Conservation (phyloP, 2,797 vertebrate genomes). For the Sarcophilus harrisii region DNA sequence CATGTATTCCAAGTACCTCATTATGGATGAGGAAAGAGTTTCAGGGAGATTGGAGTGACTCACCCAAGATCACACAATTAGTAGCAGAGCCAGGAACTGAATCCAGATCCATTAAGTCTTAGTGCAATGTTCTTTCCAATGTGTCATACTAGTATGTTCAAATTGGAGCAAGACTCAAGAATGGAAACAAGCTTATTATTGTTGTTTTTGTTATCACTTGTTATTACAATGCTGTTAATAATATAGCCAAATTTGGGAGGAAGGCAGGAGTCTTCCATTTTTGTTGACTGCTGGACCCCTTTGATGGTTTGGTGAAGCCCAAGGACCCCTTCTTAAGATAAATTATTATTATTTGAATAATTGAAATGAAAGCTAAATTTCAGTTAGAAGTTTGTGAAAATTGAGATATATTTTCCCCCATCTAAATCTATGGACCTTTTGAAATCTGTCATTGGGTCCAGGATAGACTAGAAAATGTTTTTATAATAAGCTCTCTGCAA, state of each 20-base stretch:
- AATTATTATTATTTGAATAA: neutral
- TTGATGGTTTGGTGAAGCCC: neutral
- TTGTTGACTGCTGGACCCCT: neutral
- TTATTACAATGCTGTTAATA: accelerated
- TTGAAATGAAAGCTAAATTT: neutral
- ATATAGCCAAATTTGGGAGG: neutral
- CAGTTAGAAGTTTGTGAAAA: neutral
- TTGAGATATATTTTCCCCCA: neutral
- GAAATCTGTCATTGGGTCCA: neutral
- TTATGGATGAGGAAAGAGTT: neutral
- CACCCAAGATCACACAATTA: neutral
- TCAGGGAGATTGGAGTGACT: neutral
- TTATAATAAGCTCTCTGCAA: neutral
- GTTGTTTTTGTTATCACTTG: too few relatives aligned
- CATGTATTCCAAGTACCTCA: neutral
- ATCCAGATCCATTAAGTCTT: neutral
- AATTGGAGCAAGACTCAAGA: slow-evolving; percentile 55
- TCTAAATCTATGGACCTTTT: neutral
- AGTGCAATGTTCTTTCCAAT: neutral
- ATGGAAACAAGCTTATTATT: neutral
- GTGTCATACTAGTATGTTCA: slow-evolving; percentile 11
- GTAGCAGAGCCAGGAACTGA: neutral
- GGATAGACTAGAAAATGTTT: neutral
- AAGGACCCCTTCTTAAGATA: neutral
- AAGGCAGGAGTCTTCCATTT: neutral